Conservation (phyloP, 1,140 invertebrate species). For the Sinonovacula constricta region DNA sequence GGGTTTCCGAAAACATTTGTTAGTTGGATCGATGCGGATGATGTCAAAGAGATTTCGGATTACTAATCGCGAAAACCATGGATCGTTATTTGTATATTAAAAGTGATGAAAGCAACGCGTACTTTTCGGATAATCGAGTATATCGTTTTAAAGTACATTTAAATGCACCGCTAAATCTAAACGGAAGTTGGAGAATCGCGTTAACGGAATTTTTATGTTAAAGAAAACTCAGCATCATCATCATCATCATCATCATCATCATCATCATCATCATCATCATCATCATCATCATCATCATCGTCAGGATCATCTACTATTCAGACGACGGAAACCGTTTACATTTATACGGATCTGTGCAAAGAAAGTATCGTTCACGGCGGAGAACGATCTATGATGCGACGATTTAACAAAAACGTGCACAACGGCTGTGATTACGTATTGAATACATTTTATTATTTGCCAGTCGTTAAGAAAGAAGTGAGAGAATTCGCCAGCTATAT, state of each 20-base stretch:
- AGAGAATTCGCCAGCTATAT: conserved; percentile 29
- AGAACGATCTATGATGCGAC: conserved; percentile 27
- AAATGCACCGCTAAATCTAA: conserved; percentile 14
- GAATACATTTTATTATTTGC: conserved; percentile 24
- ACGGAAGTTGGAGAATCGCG: conserved; percentile 40
- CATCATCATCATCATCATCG: no score
- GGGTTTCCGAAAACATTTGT: background rate
- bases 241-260: no score
- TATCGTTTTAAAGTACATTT: conserved; percentile 40
- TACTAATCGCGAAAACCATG: background rate
- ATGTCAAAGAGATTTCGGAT: conserved; percentile 17
- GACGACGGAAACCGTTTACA: conserved; percentile 20
- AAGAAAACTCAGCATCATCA: no score
- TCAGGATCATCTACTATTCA: no score
- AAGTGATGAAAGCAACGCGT: conserved; percentile 15
- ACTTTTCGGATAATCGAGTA: conserved; percentile 43
- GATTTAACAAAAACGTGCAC: conserved; percentile 19
- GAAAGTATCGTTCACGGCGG: conserved; percentile 36
- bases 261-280: no score
- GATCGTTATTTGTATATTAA: conserved; percentile 26
- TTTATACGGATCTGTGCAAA: conserved; percentile 33
- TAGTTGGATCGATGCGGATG: background rate
- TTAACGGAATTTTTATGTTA: conserved; percentile 5
- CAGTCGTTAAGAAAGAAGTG: conserved; percentile 23
- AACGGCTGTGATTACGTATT: conserved; percentile 22